phyloP scores from a whole-genome alignment of 2,113 vertebrate species.

The Cyphomyrus discorhynchus region DNA sequence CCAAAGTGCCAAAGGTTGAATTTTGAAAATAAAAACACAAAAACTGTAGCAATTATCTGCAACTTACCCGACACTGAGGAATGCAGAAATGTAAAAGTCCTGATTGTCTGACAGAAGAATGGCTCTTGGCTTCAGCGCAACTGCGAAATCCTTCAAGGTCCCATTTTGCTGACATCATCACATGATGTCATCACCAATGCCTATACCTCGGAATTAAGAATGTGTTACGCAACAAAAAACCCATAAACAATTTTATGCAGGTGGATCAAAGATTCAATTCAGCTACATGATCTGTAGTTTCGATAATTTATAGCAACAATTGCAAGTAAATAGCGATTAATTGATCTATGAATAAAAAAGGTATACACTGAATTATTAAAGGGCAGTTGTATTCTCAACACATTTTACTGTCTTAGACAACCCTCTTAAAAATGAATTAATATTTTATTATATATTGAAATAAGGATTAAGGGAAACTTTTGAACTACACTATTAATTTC shows the following conservation, averaged over 20 bases:
- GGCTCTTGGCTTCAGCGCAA: not conserved
- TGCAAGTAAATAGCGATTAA: not conserved
- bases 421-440: not conserved
- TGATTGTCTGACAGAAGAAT: not conserved
- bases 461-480: not conserved
- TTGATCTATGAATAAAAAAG: not conserved
- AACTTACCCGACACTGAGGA: not conserved
- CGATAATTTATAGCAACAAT: not conserved
- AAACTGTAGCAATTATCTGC: not conserved
- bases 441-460: slow-evolving; percentile 8
- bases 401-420: not conserved
- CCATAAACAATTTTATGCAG: not conserved
- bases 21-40: not conserved
- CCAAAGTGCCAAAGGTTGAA: not conserved
- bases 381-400: not conserved
- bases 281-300: not conserved
- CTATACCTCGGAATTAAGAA: not conserved
- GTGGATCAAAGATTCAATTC: not conserved
- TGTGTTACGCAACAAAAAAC: not conserved
- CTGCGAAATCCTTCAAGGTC: not conserved
- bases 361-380: not conserved
- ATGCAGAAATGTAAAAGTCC: not conserved
- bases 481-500: not conserved
- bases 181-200: not conserved
- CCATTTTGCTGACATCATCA: not conserved